Evolutionary conservation across 2,888 invertebrate genomes (phyloP).

Genomic region (Ormyrus pomaceus): DNA sequence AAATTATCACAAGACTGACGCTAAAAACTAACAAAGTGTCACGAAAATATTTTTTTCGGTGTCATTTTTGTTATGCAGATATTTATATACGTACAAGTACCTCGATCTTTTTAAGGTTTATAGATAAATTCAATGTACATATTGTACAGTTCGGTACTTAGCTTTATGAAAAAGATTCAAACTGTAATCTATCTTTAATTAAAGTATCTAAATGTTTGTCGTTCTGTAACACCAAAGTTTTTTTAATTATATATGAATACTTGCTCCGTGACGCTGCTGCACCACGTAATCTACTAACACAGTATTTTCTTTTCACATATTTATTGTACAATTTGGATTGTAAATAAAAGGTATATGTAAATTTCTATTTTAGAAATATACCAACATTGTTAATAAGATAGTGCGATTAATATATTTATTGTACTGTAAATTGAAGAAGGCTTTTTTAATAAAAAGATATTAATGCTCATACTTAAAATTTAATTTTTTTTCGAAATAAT

Average conservation of each 20-base stretch:
- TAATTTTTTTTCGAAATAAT: no score
- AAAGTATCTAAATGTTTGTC: constrained; percentile 10
- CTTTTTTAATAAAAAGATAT: constrained; percentile 53
- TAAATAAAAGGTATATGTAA: constrained; percentile 47
- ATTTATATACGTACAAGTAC: constrained; percentile 1
- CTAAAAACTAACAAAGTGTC: constrained; percentile 46
- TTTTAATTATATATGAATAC: constrained; percentile 27
- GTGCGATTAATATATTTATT: constrained; percentile 53
- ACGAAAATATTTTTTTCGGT: constrained; percentile 40
- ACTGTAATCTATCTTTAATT: constrained; percentile 27
- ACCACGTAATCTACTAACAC: not conserved
- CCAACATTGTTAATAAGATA: constrained; percentile 31
- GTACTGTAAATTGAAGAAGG: constrained; percentile 51
- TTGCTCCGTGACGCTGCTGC: no score
- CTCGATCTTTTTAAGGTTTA: constrained; percentile 5
- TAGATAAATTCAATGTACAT: constrained; percentile 41
- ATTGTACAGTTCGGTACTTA: constrained; percentile 40
- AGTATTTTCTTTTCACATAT: constrained; percentile 40
- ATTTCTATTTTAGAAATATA: constrained; percentile 45
- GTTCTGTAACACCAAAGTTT: constrained; percentile 48
- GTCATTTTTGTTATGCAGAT: constrained; percentile 46
- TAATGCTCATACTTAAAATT: constrained; percentile 11
- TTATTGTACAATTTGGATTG: constrained; percentile 48
- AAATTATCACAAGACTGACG: constrained; percentile 53
- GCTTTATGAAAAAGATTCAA: constrained; percentile 21